A percentile compares a stretch with the other conserved stretches of the same genome.
These are phyloP conservation scores for Calliopsis andreniformis DNA, from an alignment of 1,140 invertebrate genomes.

Conservation along the genomic window DNA sequence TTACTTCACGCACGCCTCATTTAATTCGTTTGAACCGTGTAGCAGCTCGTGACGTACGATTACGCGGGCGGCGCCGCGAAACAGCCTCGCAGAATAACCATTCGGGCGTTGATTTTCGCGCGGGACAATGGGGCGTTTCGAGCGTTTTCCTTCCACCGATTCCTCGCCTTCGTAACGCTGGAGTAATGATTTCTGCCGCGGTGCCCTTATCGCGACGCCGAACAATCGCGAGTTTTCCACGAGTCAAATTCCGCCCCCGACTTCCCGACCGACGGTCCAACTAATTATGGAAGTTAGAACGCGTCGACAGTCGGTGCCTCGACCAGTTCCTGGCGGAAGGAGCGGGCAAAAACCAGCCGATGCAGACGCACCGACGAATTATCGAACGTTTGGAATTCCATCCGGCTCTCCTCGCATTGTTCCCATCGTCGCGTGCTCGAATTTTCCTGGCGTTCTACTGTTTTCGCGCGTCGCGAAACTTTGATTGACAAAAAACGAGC, in stretches of 20 bases:
- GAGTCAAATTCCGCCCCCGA: neutral
- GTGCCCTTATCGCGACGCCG: neutral
- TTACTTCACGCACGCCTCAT: slow-evolving; percentile 23
- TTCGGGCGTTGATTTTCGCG: neutral
- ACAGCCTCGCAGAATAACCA: slow-evolving; percentile 22
- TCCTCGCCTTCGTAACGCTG: neutral
- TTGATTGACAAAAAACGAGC: slow-evolving; percentile 22
- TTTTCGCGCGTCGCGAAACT: neutral
- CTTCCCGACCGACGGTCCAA: neutral
- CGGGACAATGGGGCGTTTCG: neutral
- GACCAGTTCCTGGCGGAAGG: neutral
- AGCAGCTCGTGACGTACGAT: slow-evolving; percentile 19
- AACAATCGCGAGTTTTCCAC: slow-evolving; percentile 1
- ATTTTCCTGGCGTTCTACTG: neutral
- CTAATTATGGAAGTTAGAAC: slow-evolving; percentile 9
- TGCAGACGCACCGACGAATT: slow-evolving; percentile 19
- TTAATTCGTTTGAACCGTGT: slow-evolving; percentile 1
- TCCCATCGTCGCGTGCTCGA: neutral
- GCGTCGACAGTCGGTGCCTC: neutral
- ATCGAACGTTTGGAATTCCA: slow-evolving; percentile 22
- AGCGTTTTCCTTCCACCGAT: neutral
- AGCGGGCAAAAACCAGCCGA: neutral
- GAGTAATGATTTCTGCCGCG: neutral
- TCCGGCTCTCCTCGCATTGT: slow-evolving; percentile 3
- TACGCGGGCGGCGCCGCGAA: slow-evolving; percentile 14